Conservation (phyloP, 2,797 vertebrate species). For the Channallabes apus region DNA sequence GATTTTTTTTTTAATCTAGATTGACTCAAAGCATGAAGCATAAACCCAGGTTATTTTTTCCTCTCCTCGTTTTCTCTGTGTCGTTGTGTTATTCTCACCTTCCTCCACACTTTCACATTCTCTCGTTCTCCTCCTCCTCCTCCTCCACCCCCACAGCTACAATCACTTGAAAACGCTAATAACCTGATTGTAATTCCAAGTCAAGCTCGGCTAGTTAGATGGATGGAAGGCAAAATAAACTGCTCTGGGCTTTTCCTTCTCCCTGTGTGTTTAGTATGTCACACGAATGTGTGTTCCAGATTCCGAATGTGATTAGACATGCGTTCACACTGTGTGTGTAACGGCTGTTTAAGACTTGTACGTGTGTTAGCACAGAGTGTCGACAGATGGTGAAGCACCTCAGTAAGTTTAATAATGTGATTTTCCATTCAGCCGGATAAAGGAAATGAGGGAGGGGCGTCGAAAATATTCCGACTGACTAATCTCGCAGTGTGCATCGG, state of each 20-base stretch:
- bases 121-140: background rate
- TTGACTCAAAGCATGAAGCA: background rate
- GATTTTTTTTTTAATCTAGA: background rate
- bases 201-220: conserved; percentile 24
- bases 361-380: conserved; percentile 59
- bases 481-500: conserved; percentile 62
- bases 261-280: conserved; percentile 28
- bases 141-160: background rate
- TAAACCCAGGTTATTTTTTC: background rate
- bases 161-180: conserved; percentile 59
- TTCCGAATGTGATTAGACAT: conserved; percentile 30
- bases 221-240: conserved; percentile 1
- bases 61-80: background rate
- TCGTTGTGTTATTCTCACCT: background rate
- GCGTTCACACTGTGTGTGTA: conserved; percentile 16
- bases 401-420: conserved; percentile 77
- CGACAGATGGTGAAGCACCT: conserved; percentile 77
- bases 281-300: conserved; percentile 35
- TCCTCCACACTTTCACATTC: background rate
- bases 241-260: background rate
- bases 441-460: conserved; percentile 61
- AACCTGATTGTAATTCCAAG: conserved; percentile 37
- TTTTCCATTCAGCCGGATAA: conserved; percentile 74
- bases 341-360: conserved; percentile 21
- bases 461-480: conserved; percentile 75